phyloP scores from a whole-genome alignment of 2,888 invertebrate genomes.

The Pristionchus fissidentatus region DNA sequence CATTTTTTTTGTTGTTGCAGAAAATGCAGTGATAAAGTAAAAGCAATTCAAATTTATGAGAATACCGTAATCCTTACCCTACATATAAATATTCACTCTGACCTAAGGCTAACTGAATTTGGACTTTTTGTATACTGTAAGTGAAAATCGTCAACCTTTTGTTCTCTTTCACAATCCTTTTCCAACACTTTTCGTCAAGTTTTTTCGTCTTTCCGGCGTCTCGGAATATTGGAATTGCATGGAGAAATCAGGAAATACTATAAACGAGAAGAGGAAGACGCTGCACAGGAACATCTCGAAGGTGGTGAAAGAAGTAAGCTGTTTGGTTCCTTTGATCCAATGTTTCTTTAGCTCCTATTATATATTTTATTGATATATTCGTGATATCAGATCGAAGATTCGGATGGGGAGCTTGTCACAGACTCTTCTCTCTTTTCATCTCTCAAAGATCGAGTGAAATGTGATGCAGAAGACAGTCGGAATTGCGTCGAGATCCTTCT shows the following conservation, averaged over 20 bases:
- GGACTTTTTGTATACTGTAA: too few relatives aligned
- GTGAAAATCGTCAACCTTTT: neutral
- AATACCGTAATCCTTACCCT: too few relatives aligned
- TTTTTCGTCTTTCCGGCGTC: neutral
- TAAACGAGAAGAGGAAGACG: neutral
- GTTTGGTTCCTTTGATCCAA: neutral
- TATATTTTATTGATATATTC: neutral
- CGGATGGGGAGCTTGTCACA: neutral
- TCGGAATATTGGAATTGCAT: too few relatives aligned
- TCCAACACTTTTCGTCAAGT: neutral
- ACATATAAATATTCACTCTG: too few relatives aligned
- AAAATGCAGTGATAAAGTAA: neutral
- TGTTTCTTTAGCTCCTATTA: too few relatives aligned
- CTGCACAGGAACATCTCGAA: neutral
- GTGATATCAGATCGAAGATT: neutral
- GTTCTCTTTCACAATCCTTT: neutral
- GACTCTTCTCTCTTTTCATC: slow-evolving; percentile 1
- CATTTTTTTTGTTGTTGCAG: neutral
- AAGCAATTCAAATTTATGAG: too few relatives aligned
- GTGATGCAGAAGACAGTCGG: neutral
- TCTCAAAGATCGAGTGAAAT: slow-evolving; percentile 26
- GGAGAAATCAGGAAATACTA: neutral
- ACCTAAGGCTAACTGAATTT: too few relatives aligned
- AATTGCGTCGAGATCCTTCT: neutral
- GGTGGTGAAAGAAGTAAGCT: slow-evolving; percentile 3